A percentile compares a stretch with the other conserved stretches of the same genome.
phyloP scores from a whole-genome alignment of 2,888 invertebrate species.

The Metopia argyrocephala region DNA sequence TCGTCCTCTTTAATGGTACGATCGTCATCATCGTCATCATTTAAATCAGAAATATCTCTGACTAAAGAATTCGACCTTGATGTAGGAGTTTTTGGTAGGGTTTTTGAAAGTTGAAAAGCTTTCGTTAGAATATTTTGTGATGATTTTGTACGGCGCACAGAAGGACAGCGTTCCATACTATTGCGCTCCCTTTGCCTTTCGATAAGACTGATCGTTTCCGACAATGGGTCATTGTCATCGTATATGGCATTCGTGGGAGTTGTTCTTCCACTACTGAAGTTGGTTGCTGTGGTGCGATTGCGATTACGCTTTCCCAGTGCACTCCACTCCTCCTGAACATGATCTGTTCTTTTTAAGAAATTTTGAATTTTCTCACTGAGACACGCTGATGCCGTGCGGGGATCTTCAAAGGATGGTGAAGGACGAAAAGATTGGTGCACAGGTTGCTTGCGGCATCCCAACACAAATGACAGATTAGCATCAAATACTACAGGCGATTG shows the following conservation, averaged over 20 bases:
- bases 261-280: slow-evolving; percentile 34
- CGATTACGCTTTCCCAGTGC: slow-evolving; percentile 81
- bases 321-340: slow-evolving; percentile 93
- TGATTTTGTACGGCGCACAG: slow-evolving; percentile 83
- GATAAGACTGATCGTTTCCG: slow-evolving; percentile 76
- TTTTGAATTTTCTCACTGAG: slow-evolving; percentile 87
- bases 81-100: slow-evolving; percentile 76
- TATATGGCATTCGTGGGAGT: slow-evolving; percentile 70
- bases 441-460: slow-evolving; percentile 86
- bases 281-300: slow-evolving; percentile 73
- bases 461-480: slow-evolving; percentile 88
- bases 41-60: slow-evolving; percentile 74
- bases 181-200: slow-evolving; percentile 76
- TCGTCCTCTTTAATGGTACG: slow-evolving; percentile 84
- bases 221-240: slow-evolving; percentile 69
- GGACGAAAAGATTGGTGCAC: slow-evolving; percentile 85
- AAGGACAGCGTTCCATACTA: slow-evolving; percentile 76
- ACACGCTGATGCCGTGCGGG: slow-evolving; percentile 87
- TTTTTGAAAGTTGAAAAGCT: slow-evolving; percentile 85
- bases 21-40: slow-evolving; percentile 82
- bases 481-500: slow-evolving; percentile 89
- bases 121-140: slow-evolving; percentile 91
- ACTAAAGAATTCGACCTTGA: slow-evolving; percentile 75
- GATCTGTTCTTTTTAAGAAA: slow-evolving; percentile 90
- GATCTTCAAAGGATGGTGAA: slow-evolving; percentile 87